A percentile compares a stretch with the other conserved stretches of the same genome.
phyloP scores from a whole-genome alignment of 1,140 invertebrate genomes.

The Doryteuthis pealeii region DNA sequence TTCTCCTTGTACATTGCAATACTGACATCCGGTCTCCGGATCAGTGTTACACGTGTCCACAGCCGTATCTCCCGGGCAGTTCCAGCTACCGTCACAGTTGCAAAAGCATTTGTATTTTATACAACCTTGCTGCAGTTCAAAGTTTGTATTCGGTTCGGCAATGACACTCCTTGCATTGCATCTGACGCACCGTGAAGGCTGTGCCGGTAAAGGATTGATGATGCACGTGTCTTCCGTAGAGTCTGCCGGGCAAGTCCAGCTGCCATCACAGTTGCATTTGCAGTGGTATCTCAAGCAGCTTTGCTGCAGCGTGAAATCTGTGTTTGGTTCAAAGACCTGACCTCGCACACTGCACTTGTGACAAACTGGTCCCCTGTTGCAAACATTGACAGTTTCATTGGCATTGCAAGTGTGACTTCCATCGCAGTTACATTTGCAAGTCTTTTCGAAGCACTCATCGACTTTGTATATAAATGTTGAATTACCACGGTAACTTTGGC shows the following conservation, averaged over 20 bases:
- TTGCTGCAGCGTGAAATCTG: conserved; percentile 20
- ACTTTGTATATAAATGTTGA: not conserved
- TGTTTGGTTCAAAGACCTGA: conserved; percentile 16
- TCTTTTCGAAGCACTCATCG: not conserved
- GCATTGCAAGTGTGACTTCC: conserved; percentile 35
- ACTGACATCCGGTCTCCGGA: conserved; percentile 5
- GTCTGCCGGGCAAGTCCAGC: conserved; percentile 42
- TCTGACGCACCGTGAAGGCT: conserved; percentile 2
- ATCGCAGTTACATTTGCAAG: conserved; percentile 17
- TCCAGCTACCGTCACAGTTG: conserved; percentile 22
- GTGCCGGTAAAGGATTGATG: not conserved
- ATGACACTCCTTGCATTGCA: conserved; percentile 23
- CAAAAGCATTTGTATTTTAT: conserved; percentile 28
- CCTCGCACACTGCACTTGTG: conserved; percentile 23
- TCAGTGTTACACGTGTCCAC: conserved; percentile 18
- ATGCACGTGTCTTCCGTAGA: conserved; percentile 11
- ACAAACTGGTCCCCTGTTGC: conserved; percentile 4
- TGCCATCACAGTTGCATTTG: conserved; percentile 43
- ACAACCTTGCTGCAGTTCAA: conserved; percentile 29
- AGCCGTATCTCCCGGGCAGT: conserved; percentile 19
- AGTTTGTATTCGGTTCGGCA: conserved; percentile 23
- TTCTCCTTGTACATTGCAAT: conserved; percentile 22
- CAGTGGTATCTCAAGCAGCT: conserved; percentile 32
- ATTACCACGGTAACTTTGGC: not conserved
- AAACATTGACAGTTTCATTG: conserved; percentile 13